These are phyloP conservation scores for Crossaster papposus DNA, from an alignment of 53 echinoderm and acorn worm genomes.

Conservation along the genomic window DNA sequence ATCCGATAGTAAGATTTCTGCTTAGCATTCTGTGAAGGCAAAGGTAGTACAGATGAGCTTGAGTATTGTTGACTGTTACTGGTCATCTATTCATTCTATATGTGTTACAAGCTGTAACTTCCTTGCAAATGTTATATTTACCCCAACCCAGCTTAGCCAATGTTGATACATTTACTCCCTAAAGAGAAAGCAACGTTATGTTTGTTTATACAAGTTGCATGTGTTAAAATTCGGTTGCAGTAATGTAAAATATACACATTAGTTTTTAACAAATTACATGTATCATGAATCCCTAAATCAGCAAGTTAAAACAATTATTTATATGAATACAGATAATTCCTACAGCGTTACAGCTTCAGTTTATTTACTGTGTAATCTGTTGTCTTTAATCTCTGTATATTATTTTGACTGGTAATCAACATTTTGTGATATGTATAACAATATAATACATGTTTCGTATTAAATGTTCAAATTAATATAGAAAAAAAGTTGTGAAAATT, in stretches of 20 bases:
- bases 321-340: not conserved
- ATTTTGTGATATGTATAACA: conserved; percentile 5
- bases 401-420: conserved; percentile 25
- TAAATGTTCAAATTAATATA: conserved; percentile 22
- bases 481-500: not conserved
- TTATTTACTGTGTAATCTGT: not conserved
- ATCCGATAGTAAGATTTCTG: no score
- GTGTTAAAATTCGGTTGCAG: not conserved
- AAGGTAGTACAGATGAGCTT: no score
- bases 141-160: not conserved
- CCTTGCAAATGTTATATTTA: not conserved
- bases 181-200: not conserved
- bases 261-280: no score
- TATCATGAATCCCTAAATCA: no score
- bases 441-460: conserved; percentile 49
- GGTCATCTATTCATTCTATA: not conserved
- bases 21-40: not conserved
- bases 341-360: not conserved
- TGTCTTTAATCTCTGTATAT: not conserved
- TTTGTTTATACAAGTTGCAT: not conserved
- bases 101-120: not conserved
- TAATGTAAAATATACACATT: not conserved
- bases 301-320: no score
- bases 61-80: not conserved
- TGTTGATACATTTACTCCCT: not conserved